Evolutionary conservation across 2,888 invertebrate genomes (phyloP), one percentile per base, ranked within the genome.

Genomic region (Eristalis arbustorum): DNA sequence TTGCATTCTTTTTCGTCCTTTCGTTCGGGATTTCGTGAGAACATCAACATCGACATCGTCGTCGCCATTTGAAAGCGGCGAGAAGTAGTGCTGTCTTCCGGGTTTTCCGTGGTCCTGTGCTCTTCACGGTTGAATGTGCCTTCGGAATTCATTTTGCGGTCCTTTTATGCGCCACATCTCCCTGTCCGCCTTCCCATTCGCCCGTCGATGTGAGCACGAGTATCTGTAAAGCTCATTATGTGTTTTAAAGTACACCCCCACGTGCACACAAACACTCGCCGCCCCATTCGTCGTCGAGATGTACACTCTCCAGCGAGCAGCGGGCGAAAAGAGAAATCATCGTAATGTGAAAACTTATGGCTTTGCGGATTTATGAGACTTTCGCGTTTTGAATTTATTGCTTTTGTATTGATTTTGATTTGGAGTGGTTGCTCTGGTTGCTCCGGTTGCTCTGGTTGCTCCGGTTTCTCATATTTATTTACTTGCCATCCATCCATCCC

Each of bases 391-490:
- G 83, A 87, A 83, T 87, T 87, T 87, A 87, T 83, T 83, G 83
- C 87, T 78, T 71, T 85, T 85, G 81, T 77, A 81, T 85, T 82
- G 85, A 85, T 85, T 85, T 85, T 82, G 73, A 85, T 82, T 85
- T 81, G 84, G 31, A 69, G 57, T 31, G 59, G 71, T 80, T 80
- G 56, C 62, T 76, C 62, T 28, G 40, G 59, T 73, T 75, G 75
- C 56, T 68, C 3, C 1, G 31, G 8, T 31, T 31, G 31, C 31
- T 31, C 5, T 23, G 57, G 71, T 79, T 79, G 56, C 61, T 76
- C 66, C 37, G 40, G 59, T 73, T 75, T 79, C 40, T 68, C 3
- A 14, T 18, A 25, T 22, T 69, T 71, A 49, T 66, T 59, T 37
- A 14, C 28, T 28, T 6, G 22, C 31, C 23, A 31, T 64, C 59